Evolutionary conservation across 2,113 vertebrate genomes (phyloP).

Genomic region (Solea senegalensis): DNA sequence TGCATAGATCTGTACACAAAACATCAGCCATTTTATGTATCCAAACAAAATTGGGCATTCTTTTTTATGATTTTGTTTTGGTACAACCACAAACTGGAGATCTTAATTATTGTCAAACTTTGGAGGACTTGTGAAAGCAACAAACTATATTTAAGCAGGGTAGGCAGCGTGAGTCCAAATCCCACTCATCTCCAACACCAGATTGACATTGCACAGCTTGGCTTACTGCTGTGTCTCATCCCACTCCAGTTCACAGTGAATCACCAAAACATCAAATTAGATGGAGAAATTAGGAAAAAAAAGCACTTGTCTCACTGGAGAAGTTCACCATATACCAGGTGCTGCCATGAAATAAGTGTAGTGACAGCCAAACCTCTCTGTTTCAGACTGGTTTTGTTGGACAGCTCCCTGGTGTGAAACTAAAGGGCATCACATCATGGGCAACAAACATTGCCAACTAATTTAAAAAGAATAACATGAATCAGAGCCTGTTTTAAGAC

Average conservation of each 20-base stretch:
- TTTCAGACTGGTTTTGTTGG: constrained; percentile 3
- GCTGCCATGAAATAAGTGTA: not conserved
- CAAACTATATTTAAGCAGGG: not conserved
- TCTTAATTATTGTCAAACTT: too few relatives aligned
- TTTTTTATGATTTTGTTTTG: too few relatives aligned
- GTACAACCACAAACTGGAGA: too few relatives aligned
- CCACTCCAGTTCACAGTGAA: constrained; percentile 9
- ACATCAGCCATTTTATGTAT: too few relatives aligned
- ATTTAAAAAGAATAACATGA: constrained; percentile 10
- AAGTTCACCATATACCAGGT: not conserved
- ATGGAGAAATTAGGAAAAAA: not conserved
- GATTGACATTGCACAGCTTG: constrained; percentile 6
- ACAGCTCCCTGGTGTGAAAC: constrained; percentile 9
- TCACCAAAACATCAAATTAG: constrained; percentile 4
- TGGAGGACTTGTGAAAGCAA: not conserved
- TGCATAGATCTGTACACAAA: too few relatives aligned
- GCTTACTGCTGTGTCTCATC: constrained; percentile 8
- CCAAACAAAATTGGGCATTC: too few relatives aligned
- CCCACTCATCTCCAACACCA: not conserved
- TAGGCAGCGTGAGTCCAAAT: not conserved
- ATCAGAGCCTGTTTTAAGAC: constrained; percentile 1
- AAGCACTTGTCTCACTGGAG: not conserved
- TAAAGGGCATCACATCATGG: constrained; percentile 15
- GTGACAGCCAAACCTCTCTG: not conserved
- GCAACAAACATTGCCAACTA: constrained; percentile 33